These are phyloP conservation scores for Aphelinus atriplicis DNA, from an alignment of 1,140 invertebrate species.

Conservation along the genomic window DNA sequence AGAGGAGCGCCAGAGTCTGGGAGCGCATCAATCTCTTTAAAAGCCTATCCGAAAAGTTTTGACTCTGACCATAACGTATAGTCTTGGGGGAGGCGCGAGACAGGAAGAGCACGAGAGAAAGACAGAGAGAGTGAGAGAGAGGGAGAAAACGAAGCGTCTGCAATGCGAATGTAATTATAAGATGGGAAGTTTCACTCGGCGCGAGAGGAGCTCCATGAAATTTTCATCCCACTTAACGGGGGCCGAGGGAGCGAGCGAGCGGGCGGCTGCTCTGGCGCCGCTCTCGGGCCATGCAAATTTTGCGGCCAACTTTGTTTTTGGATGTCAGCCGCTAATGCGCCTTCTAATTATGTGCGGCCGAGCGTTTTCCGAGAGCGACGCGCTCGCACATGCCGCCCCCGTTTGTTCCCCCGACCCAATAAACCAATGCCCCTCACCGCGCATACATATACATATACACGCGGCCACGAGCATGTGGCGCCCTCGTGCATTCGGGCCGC, in stretches of 20 bases:
- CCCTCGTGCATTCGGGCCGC: neutral
- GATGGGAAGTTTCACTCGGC: conserved; percentile 25
- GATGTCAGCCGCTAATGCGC: conserved; percentile 30
- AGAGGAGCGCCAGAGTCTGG: too few species aligned
- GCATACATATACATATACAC: neutral
- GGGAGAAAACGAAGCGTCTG: conserved; percentile 4
- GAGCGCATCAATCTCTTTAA: neutral
- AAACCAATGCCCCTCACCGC: neutral
- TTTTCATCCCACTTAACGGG: conserved; percentile 39
- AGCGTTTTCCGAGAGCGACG: too few species aligned
- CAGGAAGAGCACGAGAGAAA: neutral
- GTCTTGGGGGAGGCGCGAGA: neutral
- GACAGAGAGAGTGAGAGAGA: conserved; percentile 8
- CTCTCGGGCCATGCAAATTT: conserved; percentile 30
- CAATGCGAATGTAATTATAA: conserved; percentile 37
- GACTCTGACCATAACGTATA: conserved; percentile 30
- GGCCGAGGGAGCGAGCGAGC: neutral
- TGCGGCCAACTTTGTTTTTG: conserved; percentile 37
- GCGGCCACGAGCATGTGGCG: neutral
- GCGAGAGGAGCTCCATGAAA: conserved; percentile 30
- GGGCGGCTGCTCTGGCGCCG: neutral
- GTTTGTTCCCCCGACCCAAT: neutral
- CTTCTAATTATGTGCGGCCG: conserved; percentile 32
- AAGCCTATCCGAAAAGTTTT: conserved; percentile 30
- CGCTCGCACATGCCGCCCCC: neutral